Evolutionary conservation across 2,888 invertebrate genomes (phyloP).

Genomic region (Electrophaes corylata): DNA sequence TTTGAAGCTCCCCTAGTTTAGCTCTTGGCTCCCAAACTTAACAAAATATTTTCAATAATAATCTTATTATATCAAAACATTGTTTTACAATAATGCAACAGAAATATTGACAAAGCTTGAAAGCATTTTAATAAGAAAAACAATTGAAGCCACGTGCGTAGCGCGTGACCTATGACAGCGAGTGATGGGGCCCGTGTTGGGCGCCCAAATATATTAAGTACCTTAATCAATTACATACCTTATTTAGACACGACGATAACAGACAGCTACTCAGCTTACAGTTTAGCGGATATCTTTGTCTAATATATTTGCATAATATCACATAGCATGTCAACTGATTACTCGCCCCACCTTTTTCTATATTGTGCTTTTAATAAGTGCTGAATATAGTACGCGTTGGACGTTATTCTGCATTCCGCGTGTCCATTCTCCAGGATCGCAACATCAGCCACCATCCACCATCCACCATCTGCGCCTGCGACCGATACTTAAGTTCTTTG

Average conservation of each 20-base stretch:
- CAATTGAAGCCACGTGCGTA: constrained; percentile 21
- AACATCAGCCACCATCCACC: no score
- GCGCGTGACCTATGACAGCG: constrained; percentile 10
- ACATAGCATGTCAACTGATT: no score
- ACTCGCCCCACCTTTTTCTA: no score
- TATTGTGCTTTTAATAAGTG: no score
- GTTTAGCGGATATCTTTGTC: no score
- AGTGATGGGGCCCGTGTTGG: constrained; percentile 20
- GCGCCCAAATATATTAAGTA: constrained; percentile 7
- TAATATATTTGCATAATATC: no score
- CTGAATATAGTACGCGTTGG: no score
- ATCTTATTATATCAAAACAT: constrained; percentile 7
- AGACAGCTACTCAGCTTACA: no score
- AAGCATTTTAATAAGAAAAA: constrained; percentile 13
- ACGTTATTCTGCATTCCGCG: no score
- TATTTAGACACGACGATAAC: neutral
- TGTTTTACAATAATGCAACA: constrained; percentile 4
- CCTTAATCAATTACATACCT: neutral
- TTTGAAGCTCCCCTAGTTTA: neutral
- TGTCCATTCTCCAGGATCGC: no score
- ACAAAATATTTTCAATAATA: neutral
- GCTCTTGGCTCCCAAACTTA: neutral
- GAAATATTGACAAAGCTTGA: constrained; percentile 11
- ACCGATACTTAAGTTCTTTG: no score
- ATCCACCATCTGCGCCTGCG: no score